A percentile compares a stretch with the other conserved stretches of the same genome.
Evolutionary conservation across 2,113 vertebrate species (phyloP).

Genomic region (Pseudorasbora parva): DNA sequence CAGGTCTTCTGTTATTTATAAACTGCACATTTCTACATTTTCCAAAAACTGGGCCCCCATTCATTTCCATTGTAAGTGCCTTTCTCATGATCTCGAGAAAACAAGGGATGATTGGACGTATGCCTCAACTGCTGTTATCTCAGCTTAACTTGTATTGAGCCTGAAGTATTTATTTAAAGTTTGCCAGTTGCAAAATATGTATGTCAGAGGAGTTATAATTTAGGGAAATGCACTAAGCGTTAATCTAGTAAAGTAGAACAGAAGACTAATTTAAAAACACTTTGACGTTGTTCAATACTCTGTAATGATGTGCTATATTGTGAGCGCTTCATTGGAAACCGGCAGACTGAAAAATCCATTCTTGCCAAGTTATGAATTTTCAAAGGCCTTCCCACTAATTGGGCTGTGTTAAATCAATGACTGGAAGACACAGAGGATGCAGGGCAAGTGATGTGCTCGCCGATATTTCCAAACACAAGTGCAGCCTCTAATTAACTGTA

Average conservation of each 20-base stretch:
- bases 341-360: slow-evolving; percentile 48
- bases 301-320: slow-evolving; percentile 46
- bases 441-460: slow-evolving; percentile 42
- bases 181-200: slow-evolving; percentile 9
- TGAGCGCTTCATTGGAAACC: slow-evolving; percentile 38
- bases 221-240: not conserved
- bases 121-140: not conserved
- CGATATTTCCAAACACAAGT: slow-evolving; percentile 48
- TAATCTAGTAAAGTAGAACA: slow-evolving; percentile 18
- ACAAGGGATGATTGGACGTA: not conserved
- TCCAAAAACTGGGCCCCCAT: not conserved
- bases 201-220: not conserved
- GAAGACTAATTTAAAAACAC: slow-evolving; percentile 40
- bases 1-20: too few relatives aligned
- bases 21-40: not conserved
- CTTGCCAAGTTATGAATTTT: slow-evolving; percentile 51
- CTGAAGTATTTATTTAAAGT: not conserved
- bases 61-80: not conserved
- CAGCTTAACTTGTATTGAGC: not conserved
- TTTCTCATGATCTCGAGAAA: not conserved
- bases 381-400: slow-evolving; percentile 58
- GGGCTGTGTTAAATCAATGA: slow-evolving; percentile 59
- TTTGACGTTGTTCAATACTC: slow-evolving; percentile 47
- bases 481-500: slow-evolving; percentile 40
- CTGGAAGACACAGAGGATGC: slow-evolving; percentile 48